Evolutionary conservation across 2,888 invertebrate species (phyloP).

Genomic region (Drosophila neutralis): DNA sequence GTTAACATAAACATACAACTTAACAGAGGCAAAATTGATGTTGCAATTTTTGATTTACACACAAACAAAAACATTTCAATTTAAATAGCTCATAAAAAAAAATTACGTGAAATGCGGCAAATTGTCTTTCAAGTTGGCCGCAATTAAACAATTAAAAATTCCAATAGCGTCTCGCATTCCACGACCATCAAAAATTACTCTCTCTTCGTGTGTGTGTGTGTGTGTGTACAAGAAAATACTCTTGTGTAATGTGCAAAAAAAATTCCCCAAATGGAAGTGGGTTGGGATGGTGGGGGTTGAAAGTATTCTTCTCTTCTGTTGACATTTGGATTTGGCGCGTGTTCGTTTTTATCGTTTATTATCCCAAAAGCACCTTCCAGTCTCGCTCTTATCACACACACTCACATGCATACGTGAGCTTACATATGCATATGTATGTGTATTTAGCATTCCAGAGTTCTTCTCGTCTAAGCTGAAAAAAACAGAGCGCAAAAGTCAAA

Average conservation of each 20-base stretch:
- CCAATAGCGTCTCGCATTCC: slow-evolving; percentile 63
- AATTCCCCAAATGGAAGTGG: slow-evolving; percentile 30
- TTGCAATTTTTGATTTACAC: slow-evolving; percentile 19
- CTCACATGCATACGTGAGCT: not conserved
- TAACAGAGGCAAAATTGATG: slow-evolving; percentile 38
- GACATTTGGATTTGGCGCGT: slow-evolving; percentile 71
- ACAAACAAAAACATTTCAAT: not conserved
- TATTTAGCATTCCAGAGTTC: slow-evolving; percentile 61
- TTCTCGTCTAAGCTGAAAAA: slow-evolving; percentile 36
- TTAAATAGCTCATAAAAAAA: slow-evolving; percentile 62
- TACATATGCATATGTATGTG: not conserved
- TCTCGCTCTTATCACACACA: slow-evolving; percentile 41
- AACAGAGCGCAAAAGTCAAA: slow-evolving; percentile 63
- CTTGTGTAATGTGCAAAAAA: slow-evolving; percentile 60
- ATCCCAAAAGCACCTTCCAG: slow-evolving; percentile 57
- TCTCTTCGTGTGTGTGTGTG: slow-evolving; percentile 26
- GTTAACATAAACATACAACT: slow-evolving; percentile 57
- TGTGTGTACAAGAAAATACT: slow-evolving; percentile 39
- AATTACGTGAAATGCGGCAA: slow-evolving; percentile 54
- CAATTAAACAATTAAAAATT: slow-evolving; percentile 78
- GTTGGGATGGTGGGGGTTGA: not conserved
- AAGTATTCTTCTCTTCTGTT: slow-evolving; percentile 45
- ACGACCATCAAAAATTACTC: slow-evolving; percentile 64
- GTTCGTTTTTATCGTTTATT: slow-evolving; percentile 56
- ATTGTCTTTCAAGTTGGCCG: slow-evolving; percentile 66